A percentile compares a stretch with the other conserved stretches of the same genome.
Conservation (phyloP, 35 echinoderm and acorn worm genomes). For the Ophiothrix spiculata region DNA sequence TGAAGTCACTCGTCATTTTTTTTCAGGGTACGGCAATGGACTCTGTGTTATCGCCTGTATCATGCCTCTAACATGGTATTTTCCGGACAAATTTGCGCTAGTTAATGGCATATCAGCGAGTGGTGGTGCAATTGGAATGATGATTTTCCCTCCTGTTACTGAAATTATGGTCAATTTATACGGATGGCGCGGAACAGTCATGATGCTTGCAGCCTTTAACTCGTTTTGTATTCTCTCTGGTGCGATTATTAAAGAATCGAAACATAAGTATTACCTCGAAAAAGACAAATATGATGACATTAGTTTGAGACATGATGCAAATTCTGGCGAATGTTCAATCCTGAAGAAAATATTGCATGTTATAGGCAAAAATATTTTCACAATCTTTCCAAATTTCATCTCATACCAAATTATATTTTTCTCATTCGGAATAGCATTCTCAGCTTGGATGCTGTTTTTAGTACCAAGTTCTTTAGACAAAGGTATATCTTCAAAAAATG, state of each 20-base stretch:
- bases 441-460: slow-evolving; percentile 21
- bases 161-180: slow-evolving; percentile 1
- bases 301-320: background rate
- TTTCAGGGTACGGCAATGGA: background rate
- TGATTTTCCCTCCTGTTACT: slow-evolving; percentile 5
- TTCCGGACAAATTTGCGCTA: slow-evolving; percentile 9
- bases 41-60: background rate
- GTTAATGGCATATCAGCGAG: slow-evolving; percentile 16
- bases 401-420: slow-evolving; percentile 12
- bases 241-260: background rate
- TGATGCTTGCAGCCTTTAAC: background rate
- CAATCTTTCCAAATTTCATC: slow-evolving; percentile 8
- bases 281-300: background rate
- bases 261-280: background rate
- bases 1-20: background rate
- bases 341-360: background rate
- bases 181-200: background rate
- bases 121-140: slow-evolving; percentile 34
- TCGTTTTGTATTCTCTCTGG: background rate
- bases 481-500: background rate
- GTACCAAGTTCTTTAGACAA: background rate
- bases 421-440: background rate
- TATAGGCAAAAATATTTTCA: background rate
- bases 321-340: background rate
- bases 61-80: slow-evolving; percentile 10